Percentiles rank a stretch among this genome's conserved stretches.
phyloP scores from a whole-genome alignment of 1,140 invertebrate species.

The Drosophila lowei region DNA sequence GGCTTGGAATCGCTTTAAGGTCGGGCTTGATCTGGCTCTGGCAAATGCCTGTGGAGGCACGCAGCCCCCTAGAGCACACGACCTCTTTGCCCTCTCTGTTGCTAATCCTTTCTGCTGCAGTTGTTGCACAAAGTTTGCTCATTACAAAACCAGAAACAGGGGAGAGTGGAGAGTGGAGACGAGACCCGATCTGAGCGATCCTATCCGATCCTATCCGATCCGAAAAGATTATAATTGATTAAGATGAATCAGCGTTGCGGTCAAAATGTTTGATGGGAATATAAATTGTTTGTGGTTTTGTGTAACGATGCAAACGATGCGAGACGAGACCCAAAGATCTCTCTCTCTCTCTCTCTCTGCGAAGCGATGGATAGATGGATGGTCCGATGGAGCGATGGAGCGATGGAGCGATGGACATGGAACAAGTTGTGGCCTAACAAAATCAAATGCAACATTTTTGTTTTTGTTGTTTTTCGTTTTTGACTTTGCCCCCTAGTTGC shows the following conservation, averaged over 20 bases:
- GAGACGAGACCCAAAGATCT: not conserved
- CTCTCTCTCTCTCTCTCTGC: no score
- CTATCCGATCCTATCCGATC: constrained; percentile 57
- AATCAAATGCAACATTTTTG: constrained; percentile 76
- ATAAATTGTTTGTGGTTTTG: constrained; percentile 82
- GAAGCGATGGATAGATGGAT: constrained; percentile 36
- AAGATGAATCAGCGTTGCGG: constrained; percentile 82
- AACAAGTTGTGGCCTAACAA: constrained; percentile 64
- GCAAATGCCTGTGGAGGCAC: constrained; percentile 62
- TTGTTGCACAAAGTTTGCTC: constrained; percentile 50
- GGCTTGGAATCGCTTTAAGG: constrained; percentile 49
- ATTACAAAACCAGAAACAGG: constrained; percentile 60
- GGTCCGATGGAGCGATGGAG: constrained; percentile 22
- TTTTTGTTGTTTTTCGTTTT: not conserved
- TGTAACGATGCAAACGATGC: constrained; percentile 67
- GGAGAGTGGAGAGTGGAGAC: constrained; percentile 32
- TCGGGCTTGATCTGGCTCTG: constrained; percentile 34
- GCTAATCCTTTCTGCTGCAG: constrained; percentile 12
- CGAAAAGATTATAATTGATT: constrained; percentile 82
- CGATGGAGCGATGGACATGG: constrained; percentile 29
- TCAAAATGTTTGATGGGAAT: constrained; percentile 82
- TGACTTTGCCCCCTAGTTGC: no score
- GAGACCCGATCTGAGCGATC: constrained; percentile 26
- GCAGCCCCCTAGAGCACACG: constrained; percentile 71
- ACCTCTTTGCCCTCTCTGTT: constrained; percentile 52